phyloP scores from a whole-genome alignment of 2,797 vertebrate genomes.

The Anguilla obscura region DNA sequence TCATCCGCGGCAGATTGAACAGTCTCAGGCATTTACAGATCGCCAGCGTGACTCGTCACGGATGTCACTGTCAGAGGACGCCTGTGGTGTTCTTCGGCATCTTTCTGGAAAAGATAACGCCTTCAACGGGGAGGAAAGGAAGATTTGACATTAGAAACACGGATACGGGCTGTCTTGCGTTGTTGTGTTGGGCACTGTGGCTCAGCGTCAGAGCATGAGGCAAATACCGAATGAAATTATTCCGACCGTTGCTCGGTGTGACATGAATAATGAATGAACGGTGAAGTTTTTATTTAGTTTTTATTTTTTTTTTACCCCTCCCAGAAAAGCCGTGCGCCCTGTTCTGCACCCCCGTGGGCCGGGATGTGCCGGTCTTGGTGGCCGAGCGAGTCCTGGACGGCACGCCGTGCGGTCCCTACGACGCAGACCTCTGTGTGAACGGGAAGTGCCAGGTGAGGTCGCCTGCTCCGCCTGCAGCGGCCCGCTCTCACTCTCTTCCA shows the following conservation, averaged over 20 bases:
- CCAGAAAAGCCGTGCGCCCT: constrained; percentile 91
- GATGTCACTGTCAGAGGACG: neutral
- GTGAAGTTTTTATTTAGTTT: neutral
- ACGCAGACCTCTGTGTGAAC: constrained; percentile 90
- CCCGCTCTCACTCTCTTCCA: neutral
- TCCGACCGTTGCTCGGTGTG: neutral
- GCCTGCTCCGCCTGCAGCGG: neutral
- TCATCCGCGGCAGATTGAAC: neutral
- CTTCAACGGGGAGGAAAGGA: neutral
- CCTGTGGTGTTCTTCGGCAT: neutral
- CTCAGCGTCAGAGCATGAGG: neutral
- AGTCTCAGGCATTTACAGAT: constrained; percentile 3
- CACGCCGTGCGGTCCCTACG: constrained; percentile 92
- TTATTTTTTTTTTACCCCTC: constrained; percentile 38
- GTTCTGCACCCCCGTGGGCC: constrained; percentile 85
- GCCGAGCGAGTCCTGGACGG: constrained; percentile 90
- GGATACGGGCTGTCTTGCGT: neutral
- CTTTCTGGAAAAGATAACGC: neutral
- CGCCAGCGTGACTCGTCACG: constrained; percentile 14
- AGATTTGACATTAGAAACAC: neutral
- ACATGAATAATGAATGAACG: constrained; percentile 12
- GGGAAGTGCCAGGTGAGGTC: constrained; percentile 91
- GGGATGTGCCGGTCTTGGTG: constrained; percentile 81
- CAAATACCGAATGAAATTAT: neutral
- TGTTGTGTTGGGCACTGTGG: neutral